Evolutionary conservation across 1,140 invertebrate species (phyloP).

Genomic region (Drosophila neocordata): DNA sequence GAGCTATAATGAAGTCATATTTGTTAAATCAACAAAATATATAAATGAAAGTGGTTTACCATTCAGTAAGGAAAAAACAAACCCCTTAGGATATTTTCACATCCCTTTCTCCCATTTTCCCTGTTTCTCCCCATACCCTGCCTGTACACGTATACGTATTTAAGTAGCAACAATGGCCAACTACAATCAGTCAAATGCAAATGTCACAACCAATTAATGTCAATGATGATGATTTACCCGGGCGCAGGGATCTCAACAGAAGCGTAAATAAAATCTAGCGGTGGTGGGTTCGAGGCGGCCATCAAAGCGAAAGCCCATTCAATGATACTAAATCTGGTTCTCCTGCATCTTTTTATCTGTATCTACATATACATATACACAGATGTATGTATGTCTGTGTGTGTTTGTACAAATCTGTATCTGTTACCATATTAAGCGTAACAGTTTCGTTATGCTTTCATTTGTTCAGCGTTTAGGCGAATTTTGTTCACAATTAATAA

Average conservation of each 20-base stretch:
- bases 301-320: conserved; percentile 34
- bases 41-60: conserved; percentile 34
- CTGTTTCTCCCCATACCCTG: not conserved
- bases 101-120: not conserved
- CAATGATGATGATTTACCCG: conserved; percentile 69
- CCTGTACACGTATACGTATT: not conserved
- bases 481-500: conserved; percentile 79
- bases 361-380: no score
- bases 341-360: not conserved
- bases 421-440: conserved; percentile 35
- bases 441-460: conserved; percentile 68
- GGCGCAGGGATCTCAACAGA: conserved; percentile 21
- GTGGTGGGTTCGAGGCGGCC: conserved; percentile 36
- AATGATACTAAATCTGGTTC: conserved; percentile 45
- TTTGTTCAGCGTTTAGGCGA: conserved; percentile 75
- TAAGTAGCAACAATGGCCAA: conserved; percentile 78
- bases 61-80: conserved; percentile 41
- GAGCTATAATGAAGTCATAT: conserved; percentile 72
- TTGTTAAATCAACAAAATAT: conserved; percentile 64
- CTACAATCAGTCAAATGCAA: conserved; percentile 80
- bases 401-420: not conserved
- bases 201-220: conserved; percentile 82
- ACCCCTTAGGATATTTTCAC: conserved; percentile 32
- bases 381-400: not conserved
- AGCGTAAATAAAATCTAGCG: not conserved